Percentiles rank a stretch among this genome's conserved stretches.
Evolutionary conservation across 2,888 invertebrate genomes (phyloP).

Genomic region (Horisme vitalbata): DNA sequence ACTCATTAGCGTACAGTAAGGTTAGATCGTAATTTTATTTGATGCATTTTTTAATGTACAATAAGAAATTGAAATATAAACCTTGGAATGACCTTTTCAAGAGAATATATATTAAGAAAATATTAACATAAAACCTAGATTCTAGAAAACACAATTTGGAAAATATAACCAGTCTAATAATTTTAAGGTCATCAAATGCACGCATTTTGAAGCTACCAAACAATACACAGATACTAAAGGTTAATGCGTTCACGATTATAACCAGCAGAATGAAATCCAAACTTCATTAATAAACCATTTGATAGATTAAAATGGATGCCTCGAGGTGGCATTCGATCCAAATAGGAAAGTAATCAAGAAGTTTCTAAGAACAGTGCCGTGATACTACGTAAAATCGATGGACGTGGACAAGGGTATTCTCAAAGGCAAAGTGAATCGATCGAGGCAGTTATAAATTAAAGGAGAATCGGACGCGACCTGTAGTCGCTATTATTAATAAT

Average conservation of each 20-base stretch:
- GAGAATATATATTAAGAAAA: no score
- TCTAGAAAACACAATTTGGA: no score
- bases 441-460: slow-evolving; percentile 24
- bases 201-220: slow-evolving; percentile 2
- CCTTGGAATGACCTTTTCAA: no score
- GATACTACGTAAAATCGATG: slow-evolving; percentile 16
- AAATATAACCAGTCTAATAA: no score
- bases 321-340: slow-evolving; percentile 8
- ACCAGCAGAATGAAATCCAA: slow-evolving; percentile 1
- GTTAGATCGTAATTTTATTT: no score
- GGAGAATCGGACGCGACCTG: slow-evolving; percentile 3
- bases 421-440: slow-evolving; percentile 29
- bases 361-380: slow-evolving; percentile 15
- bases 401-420: slow-evolving; percentile 11
- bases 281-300: slow-evolving; percentile 13
- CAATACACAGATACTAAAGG: slow-evolving; percentile 12
- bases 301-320: slow-evolving; percentile 14
- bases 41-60: no score
- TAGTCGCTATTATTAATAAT: background rate
- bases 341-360: slow-evolving; percentile 13
- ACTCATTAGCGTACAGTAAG: no score
- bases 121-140: no score
- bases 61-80: no score
- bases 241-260: slow-evolving; percentile 3
- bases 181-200: slow-evolving; percentile 7